These are phyloP conservation scores for Copidosoma aretas DNA, from an alignment of 2,888 invertebrate genomes.

Conservation along the genomic window DNA sequence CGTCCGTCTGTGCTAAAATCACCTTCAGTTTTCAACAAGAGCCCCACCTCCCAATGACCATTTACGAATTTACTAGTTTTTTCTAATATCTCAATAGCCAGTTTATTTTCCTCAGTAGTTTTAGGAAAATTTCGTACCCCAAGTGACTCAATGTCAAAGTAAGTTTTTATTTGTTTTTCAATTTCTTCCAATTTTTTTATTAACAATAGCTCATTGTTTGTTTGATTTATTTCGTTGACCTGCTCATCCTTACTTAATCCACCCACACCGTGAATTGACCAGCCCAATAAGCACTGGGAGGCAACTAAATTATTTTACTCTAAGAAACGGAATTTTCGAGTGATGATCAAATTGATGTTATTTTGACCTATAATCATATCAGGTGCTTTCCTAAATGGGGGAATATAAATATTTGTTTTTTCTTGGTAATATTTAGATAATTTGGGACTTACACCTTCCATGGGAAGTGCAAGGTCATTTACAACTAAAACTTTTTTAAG, in stretches of 20 bases:
- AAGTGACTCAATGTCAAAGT: too few relatives aligned
- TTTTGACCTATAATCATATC: slow-evolving; percentile 19
- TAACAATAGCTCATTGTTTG: too few relatives aligned
- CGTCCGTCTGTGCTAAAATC: not conserved
- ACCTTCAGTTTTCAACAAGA: not conserved
- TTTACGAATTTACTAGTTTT: not conserved
- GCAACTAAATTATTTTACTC: not conserved
- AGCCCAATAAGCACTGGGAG: slow-evolving; percentile 7
- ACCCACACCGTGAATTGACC: slow-evolving; percentile 11
- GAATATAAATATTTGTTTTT: not conserved
- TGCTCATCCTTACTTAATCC: too few relatives aligned
- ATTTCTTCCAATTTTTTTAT: too few relatives aligned
- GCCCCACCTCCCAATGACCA: not conserved
- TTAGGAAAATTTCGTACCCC: too few relatives aligned
- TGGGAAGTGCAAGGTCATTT: not conserved
- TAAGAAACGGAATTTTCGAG: not conserved
- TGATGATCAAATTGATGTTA: not conserved
- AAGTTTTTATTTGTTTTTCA: too few relatives aligned
- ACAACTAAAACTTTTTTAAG: not conserved
- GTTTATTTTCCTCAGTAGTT: not conserved
- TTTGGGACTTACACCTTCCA: not conserved
- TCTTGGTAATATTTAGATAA: not conserved
- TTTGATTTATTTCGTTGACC: too few relatives aligned
- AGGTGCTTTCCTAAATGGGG: not conserved
- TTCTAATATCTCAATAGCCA: not conserved